Percentiles rank a stretch among this genome's conserved stretches.
These are phyloP conservation scores for Trichoplax adhaerens DNA, from an alignment of 37 sponge, comb jelly and placozoan genomes.

Conservation along the genomic window DNA sequence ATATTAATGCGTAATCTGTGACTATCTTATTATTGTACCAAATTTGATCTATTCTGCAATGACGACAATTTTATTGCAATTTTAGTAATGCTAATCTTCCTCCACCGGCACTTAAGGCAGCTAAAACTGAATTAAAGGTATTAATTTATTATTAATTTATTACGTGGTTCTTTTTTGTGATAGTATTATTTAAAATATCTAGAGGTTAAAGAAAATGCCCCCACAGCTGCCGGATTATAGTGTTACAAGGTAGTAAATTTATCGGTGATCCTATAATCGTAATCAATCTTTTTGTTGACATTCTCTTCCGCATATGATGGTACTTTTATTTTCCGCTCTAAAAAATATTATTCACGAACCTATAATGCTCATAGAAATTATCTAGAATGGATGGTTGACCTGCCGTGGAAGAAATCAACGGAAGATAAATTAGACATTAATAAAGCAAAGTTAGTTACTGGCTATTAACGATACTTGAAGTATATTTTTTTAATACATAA, in stretches of 20 bases:
- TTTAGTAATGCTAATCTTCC: conserved; percentile 32
- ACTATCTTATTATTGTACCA: neutral
- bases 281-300: neutral
- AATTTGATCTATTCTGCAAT: conserved; percentile 2
- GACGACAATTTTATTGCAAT: no score
- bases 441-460: conserved; percentile 19
- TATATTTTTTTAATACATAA: neutral
- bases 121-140: conserved; percentile 23
- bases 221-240: conserved; percentile 56
- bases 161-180: neutral
- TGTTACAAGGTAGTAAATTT: conserved; percentile 25
- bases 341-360: conserved; percentile 1
- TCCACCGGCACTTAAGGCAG: conserved; percentile 43
- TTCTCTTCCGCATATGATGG: neutral
- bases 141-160: neutral
- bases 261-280: neutral
- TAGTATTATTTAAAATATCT: neutral
- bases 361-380: conserved; percentile 22
- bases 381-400: conserved; percentile 61
- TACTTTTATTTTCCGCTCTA: neutral
- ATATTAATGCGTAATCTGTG: neutral
- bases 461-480: no score
- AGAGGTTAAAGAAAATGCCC: conserved; percentile 50
- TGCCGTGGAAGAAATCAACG: conserved; percentile 58
- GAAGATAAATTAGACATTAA: conserved; percentile 40